Evolutionary conservation across 2,797 vertebrate genomes (phyloP), one percentile per base, ranked within the genome.

Genomic region (Odontamblyopus lacepedii): DNA sequence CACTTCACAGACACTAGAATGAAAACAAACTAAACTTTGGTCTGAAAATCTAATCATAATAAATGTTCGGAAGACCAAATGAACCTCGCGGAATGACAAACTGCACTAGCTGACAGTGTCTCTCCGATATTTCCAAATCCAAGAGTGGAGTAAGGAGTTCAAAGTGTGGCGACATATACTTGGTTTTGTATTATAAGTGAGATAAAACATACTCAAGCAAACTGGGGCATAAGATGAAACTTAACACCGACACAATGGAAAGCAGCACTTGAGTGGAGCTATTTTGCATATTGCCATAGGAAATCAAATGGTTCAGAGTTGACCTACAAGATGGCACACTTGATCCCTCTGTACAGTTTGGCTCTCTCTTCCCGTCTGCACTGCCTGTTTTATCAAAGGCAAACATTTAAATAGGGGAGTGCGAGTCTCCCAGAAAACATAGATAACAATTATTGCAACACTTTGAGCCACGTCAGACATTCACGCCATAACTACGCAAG

Each of bases 241-340:
- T 82, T 76, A 87, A 87, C 81, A 77, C 79, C 75, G 75, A 67
- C 81, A 83, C 78, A 88, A 87, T 80, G 76, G 77, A 78, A 69
- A 83, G 87, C 73, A 71, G 80, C 87, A 90, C 90, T 92, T 91
- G 88, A 86, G 81, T 72, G 15, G 76, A 50, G n/a, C 74, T 57
- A 66, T 70, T 94, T 93, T 92, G 88, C 92, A 93, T 92, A 88
- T 88, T 91, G 83, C 84, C 83, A 87, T 81, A 75, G 84, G 87
- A 90, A 91, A 90, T 89, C 83, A 88, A 91, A 89, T 80, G 87
- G 80, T 71, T 85, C 32, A 82, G 84, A 85, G 89, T 86, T 91
- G 92, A 93, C 90, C 86, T 86, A 74, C 80, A 85, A 85, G 78
- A 81, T 82, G 85, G 83, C 81, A 86, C 78, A 85, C 85, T 89